These are phyloP conservation scores for Andrena cerasifolii DNA, from an alignment of 1,140 invertebrate genomes.

Conservation along the genomic window DNA sequence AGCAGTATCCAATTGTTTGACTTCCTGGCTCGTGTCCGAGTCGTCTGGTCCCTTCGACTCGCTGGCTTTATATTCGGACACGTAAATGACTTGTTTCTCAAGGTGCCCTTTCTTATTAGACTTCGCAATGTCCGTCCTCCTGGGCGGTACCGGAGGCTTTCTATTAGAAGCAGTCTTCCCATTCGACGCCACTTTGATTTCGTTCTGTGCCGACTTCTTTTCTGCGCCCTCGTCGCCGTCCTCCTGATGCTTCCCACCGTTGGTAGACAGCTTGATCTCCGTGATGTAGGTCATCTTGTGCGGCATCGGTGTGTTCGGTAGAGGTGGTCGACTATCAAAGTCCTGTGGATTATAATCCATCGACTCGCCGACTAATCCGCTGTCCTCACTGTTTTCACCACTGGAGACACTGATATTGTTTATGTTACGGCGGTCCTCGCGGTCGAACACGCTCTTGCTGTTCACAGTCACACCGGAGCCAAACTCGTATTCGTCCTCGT, in stretches of 20 bases:
- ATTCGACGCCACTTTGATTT: slow-evolving; percentile 75
- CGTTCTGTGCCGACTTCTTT: slow-evolving; percentile 56
- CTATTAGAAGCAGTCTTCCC: slow-evolving; percentile 74
- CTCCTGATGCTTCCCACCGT: slow-evolving; percentile 64
- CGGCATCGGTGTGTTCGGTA: slow-evolving; percentile 79
- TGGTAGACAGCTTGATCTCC: slow-evolving; percentile 81
- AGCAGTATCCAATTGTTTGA: slow-evolving; percentile 48
- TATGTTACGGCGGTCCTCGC: slow-evolving; percentile 74
- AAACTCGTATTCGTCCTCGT: slow-evolving; percentile 75
- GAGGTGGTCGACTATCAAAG: slow-evolving; percentile 70
- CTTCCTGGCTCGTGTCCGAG: slow-evolving; percentile 28
- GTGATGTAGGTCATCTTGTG: slow-evolving; percentile 82
- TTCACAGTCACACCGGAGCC: slow-evolving; percentile 74
- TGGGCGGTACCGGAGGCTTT: slow-evolving; percentile 79
- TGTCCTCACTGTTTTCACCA: slow-evolving; percentile 78
- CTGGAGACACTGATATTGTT: slow-evolving; percentile 79
- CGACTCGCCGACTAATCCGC: slow-evolving; percentile 74
- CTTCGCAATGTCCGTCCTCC: slow-evolving; percentile 74
- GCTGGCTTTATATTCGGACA: slow-evolving; percentile 77
- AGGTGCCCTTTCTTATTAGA: slow-evolving; percentile 58
- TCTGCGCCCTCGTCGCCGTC: slow-evolving; percentile 60
- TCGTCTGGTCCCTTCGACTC: slow-evolving; percentile 55
- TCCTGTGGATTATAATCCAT: slow-evolving; percentile 69
- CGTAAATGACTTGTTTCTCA: slow-evolving; percentile 79
- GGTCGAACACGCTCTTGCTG: slow-evolving; percentile 66